A percentile compares a stretch with the other conserved stretches of the same genome.
Conservation (phyloP, 2,888 invertebrate species). For the Sialis fuliginosa region DNA sequence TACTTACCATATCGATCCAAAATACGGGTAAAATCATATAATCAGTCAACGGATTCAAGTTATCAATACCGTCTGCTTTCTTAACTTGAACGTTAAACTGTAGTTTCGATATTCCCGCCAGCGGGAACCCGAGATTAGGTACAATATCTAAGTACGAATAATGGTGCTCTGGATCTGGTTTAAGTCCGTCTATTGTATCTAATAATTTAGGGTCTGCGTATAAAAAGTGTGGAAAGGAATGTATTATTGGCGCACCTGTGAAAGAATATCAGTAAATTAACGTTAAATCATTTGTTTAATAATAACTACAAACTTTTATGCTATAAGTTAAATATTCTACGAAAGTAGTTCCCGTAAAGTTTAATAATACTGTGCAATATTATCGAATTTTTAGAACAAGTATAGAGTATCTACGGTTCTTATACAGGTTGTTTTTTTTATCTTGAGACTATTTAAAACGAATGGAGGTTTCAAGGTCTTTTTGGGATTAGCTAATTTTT, state of each 20-base stretch:
- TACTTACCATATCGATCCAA: constrained; percentile 53
- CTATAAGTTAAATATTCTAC: too few species aligned
- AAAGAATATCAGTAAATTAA: too few species aligned
- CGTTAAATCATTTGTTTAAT: too few species aligned
- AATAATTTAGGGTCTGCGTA: constrained; percentile 40
- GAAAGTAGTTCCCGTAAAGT: too few species aligned
- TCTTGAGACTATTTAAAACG: too few species aligned
- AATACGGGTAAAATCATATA: constrained; percentile 50
- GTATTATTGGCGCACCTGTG: constrained; percentile 44
- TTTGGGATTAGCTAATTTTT: too few species aligned
- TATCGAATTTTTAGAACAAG: too few species aligned
- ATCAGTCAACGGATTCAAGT: constrained; percentile 34
- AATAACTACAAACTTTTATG: too few species aligned
- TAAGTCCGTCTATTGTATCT: constrained; percentile 42
- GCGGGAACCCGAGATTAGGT: constrained; percentile 50
- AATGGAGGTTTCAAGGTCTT: too few species aligned
- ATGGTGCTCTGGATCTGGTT: constrained; percentile 39
- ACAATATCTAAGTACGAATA: constrained; percentile 59
- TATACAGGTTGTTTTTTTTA: too few species aligned
- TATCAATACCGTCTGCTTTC: constrained; percentile 28
- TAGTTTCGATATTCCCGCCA: constrained; percentile 44
- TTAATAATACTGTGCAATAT: too few species aligned
- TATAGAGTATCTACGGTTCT: too few species aligned
- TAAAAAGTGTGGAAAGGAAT: constrained; percentile 65
- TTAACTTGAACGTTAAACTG: constrained; percentile 56